These are phyloP conservation scores for Argyrosomus regius DNA, from an alignment of 2,797 vertebrate species.

Conservation along the genomic window DNA sequence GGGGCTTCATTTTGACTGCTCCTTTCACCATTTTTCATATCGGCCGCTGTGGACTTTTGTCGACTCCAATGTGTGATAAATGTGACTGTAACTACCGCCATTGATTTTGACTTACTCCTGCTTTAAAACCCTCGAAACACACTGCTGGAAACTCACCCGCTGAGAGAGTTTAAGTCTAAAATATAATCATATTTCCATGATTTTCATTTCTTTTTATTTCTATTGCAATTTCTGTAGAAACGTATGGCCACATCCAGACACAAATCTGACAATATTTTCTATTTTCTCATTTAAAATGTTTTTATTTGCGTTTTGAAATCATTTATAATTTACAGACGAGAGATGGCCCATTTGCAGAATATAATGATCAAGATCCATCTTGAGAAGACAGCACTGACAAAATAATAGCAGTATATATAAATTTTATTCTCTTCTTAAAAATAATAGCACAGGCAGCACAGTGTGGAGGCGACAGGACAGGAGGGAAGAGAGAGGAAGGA, in stretches of 20 bases:
- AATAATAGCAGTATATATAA: not conserved
- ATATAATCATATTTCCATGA: not conserved
- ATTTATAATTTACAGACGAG: not conserved
- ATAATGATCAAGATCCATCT: not conserved
- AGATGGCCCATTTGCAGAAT: not conserved
- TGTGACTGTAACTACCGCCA: not conserved
- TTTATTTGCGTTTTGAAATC: not conserved
- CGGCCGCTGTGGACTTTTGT: not conserved
- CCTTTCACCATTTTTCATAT: not conserved
- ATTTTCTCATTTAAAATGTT: not conserved
- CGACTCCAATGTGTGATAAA: constrained; percentile 14
- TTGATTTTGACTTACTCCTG: constrained; percentile 12
- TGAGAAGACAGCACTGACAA: not conserved
- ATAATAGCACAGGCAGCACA: not conserved
- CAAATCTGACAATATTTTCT: not conserved
- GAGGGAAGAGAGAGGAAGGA: too few relatives aligned
- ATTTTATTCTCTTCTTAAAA: not conserved
- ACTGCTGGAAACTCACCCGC: constrained; percentile 6
- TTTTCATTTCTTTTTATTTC: not conserved
- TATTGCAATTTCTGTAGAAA: not conserved
- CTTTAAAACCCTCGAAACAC: constrained; percentile 1
- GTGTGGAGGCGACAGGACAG: not conserved
- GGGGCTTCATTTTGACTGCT: not conserved
- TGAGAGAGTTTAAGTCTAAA: not conserved
- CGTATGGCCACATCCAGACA: not conserved